Evolutionary conservation across 2,113 vertebrate genomes (phyloP).

Genomic region (Neodontobutis hainanensis): DNA sequence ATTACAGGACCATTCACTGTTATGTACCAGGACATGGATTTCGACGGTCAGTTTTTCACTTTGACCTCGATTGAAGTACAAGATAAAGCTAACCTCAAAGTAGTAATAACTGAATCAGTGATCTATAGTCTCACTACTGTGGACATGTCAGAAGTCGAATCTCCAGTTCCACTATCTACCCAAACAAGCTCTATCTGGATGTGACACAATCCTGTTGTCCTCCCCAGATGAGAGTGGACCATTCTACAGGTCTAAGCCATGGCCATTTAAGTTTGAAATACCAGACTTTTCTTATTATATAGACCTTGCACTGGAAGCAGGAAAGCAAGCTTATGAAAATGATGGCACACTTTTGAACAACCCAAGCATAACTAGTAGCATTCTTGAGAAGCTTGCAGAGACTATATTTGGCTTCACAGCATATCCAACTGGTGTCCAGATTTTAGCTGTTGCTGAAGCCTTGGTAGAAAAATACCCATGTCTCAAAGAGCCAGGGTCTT

Average conservation of each 20-base stretch:
- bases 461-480: conserved; percentile 20
- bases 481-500: conserved; percentile 20
- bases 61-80: conserved; percentile 11
- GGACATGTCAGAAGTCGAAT: background rate
- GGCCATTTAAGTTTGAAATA: conserved; percentile 21
- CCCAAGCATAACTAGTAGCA: conserved; percentile 20
- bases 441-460: conserved; percentile 20
- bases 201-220: conserved; percentile 14
- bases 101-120: conserved; percentile 2
- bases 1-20: conserved; percentile 28
- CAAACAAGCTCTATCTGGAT: conserved; percentile 12
- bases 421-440: conserved; percentile 9
- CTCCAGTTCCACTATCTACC: background rate
- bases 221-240: conserved; percentile 7
- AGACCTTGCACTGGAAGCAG: too few species aligned
- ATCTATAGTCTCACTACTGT: background rate
- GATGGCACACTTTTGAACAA: conserved; percentile 1
- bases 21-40: conserved; percentile 21
- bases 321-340: background rate
- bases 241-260: conserved; percentile 17
- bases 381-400: conserved; percentile 25
- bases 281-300: conserved; percentile 8
- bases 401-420: conserved; percentile 10
- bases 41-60: conserved; percentile 26
- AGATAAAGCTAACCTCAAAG: conserved; percentile 23